A percentile compares a stretch with the other conserved stretches of the same genome.
phyloP scores from a whole-genome alignment of 2,797 vertebrate genomes.

The Calcarius lapponicus region DNA sequence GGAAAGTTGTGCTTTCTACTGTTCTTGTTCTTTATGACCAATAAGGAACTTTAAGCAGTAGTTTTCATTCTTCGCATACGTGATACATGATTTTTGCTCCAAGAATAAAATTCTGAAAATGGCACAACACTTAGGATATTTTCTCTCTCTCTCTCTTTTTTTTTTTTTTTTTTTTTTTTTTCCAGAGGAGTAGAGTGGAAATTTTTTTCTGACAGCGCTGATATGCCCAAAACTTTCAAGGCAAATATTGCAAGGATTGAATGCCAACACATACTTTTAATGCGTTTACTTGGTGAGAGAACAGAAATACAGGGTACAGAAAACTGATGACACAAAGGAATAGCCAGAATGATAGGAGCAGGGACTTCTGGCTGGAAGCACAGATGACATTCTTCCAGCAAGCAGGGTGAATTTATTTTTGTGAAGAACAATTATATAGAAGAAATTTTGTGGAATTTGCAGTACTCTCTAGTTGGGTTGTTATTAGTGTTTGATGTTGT shows the following conservation, averaged over 20 bases:
- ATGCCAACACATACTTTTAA: not conserved
- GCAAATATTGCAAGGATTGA: slow-evolving; percentile 27
- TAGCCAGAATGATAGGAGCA: slow-evolving; percentile 3
- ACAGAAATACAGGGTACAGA: slow-evolving; percentile 18
- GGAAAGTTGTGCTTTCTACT: not conserved
- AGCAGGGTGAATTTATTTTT: not conserved
- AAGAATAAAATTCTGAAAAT: not conserved
- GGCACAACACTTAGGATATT: not conserved
- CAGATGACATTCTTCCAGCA: not conserved
- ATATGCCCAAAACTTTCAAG: not conserved
- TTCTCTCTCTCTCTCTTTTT: not conserved
- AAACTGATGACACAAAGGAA: slow-evolving; percentile 41
- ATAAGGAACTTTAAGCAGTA: not conserved
- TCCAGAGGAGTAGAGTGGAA: not conserved
- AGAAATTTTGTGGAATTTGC: not conserved
- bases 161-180: not conserved
- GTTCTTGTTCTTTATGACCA: not conserved
- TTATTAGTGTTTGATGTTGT: not conserved
- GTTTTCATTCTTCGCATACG: not conserved
- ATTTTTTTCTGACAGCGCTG: not conserved
- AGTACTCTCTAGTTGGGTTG: not conserved
- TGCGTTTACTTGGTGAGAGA: slow-evolving; percentile 34
- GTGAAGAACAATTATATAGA: not conserved
- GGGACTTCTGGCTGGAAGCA: not conserved
- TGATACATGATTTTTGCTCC: not conserved